Percentiles rank a stretch among this genome's conserved stretches.
phyloP scores from a whole-genome alignment of 2,113 vertebrate species.

The Otus sunia region DNA sequence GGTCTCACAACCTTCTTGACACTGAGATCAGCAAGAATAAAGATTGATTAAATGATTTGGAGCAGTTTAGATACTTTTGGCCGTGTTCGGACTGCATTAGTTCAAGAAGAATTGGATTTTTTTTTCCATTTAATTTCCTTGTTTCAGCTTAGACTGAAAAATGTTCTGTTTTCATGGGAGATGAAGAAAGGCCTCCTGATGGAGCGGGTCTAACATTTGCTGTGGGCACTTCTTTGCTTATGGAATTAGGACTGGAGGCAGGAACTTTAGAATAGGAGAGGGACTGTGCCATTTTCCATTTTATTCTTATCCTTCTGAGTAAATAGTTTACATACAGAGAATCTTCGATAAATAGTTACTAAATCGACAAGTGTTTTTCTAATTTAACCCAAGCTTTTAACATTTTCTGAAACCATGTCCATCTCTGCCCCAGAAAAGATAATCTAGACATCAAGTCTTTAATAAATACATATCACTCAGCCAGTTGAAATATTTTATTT shows the following conservation, averaged over 20 bases:
- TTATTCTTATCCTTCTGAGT: neutral
- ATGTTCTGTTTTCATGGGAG: neutral
- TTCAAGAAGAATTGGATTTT: neutral
- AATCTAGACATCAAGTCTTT: neutral
- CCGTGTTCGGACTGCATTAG: neutral
- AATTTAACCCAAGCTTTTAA: neutral
- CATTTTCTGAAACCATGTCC: neutral
- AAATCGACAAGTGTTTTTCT: neutral
- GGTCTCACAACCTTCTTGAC: neutral
- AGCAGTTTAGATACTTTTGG: neutral
- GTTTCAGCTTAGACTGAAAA: neutral
- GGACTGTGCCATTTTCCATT: neutral
- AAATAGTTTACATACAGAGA: neutral
- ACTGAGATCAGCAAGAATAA: neutral
- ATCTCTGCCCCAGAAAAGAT: neutral
- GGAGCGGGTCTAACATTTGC: neutral
- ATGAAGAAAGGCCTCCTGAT: neutral
- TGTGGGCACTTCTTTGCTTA: neutral
- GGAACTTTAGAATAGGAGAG: neutral
- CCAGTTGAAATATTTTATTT: neutral
- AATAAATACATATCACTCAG: neutral
- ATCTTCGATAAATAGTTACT: neutral
- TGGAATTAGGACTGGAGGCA: neutral
- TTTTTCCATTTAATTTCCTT: neutral
- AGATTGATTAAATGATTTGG: neutral